These are phyloP conservation scores for Gryon sp. DNA, from an alignment of 1,140 invertebrate species.

Conservation along the genomic window DNA sequence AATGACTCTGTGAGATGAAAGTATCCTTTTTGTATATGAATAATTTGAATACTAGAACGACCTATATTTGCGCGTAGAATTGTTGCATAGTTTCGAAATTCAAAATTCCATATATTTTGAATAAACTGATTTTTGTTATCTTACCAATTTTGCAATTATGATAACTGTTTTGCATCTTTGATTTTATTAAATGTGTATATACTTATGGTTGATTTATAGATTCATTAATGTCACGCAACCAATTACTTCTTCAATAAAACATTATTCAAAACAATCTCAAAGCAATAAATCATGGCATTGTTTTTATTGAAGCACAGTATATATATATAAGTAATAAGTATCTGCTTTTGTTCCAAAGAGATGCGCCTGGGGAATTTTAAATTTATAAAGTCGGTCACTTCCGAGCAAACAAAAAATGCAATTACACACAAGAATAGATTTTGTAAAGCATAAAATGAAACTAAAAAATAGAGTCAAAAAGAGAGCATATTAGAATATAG, in stretches of 20 bases:
- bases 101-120: too few relatives aligned
- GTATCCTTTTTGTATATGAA: too few relatives aligned
- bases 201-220: background rate
- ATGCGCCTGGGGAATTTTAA: slow-evolving; percentile 36
- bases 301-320: slow-evolving; percentile 17
- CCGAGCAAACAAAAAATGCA: slow-evolving; percentile 43
- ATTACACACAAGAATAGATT: slow-evolving; percentile 50
- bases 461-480: slow-evolving; percentile 14
- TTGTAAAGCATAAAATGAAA: slow-evolving; percentile 17
- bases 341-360: slow-evolving; percentile 37
- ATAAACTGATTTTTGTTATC: background rate
- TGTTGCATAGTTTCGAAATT: too few relatives aligned
- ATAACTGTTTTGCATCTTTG: slow-evolving; percentile 4
- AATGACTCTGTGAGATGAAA: too few relatives aligned
- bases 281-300: slow-evolving; percentile 10
- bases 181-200: slow-evolving; percentile 6
- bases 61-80: too few relatives aligned
- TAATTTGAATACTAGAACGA: too few relatives aligned
- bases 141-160: slow-evolving; percentile 1
- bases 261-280: slow-evolving; percentile 12
- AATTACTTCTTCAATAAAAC: background rate
- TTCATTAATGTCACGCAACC: slow-evolving; percentile 9
- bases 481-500: slow-evolving; percentile 16
- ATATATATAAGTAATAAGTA: slow-evolving; percentile 31
- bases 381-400: slow-evolving; percentile 50